These are phyloP conservation scores for Anoplophora glabripennis DNA, from an alignment of 1,140 invertebrate genomes.

Conservation along the genomic window DNA sequence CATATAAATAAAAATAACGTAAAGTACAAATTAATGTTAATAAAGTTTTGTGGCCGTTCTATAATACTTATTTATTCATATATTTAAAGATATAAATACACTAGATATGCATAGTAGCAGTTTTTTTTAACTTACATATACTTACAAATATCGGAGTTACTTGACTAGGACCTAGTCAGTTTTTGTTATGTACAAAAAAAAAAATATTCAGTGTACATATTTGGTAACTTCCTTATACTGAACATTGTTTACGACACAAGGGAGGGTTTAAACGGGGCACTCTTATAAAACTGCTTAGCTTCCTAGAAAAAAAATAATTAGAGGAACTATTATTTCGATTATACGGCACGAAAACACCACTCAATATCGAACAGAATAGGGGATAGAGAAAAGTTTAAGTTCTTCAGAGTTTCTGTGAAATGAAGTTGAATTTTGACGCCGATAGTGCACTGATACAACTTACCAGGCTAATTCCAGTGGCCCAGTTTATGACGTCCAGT, in stretches of 20 bases:
- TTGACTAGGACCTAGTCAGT: slow-evolving; percentile 48
- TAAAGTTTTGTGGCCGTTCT: slow-evolving; percentile 25
- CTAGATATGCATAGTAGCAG: slow-evolving; percentile 37
- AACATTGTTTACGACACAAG: slow-evolving; percentile 38
- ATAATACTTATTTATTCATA: slow-evolving; percentile 17
- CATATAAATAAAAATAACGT: slow-evolving; percentile 35
- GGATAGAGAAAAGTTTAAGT: no score
- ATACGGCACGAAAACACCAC: no score
- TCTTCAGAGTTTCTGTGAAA: no score
- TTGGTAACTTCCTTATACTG: slow-evolving; percentile 48
- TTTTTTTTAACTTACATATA: slow-evolving; percentile 34
- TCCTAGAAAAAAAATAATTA: background rate
- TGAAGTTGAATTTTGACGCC: no score
- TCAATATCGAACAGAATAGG: no score
- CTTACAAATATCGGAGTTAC: slow-evolving; percentile 39
- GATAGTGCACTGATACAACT: no score
- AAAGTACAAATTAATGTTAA: slow-evolving; percentile 37
- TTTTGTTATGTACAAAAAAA: slow-evolving; percentile 43
- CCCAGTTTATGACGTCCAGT: no score
- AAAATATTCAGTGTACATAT: slow-evolving; percentile 45
- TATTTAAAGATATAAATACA: slow-evolving; percentile 43
- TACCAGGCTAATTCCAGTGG: no score
- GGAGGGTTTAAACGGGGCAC: slow-evolving; percentile 22
- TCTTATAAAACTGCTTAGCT: slow-evolving; percentile 14
- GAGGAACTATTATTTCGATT: no score